Conservation (phyloP, 2,888 invertebrate genomes). For the Athalia rosae region DNA sequence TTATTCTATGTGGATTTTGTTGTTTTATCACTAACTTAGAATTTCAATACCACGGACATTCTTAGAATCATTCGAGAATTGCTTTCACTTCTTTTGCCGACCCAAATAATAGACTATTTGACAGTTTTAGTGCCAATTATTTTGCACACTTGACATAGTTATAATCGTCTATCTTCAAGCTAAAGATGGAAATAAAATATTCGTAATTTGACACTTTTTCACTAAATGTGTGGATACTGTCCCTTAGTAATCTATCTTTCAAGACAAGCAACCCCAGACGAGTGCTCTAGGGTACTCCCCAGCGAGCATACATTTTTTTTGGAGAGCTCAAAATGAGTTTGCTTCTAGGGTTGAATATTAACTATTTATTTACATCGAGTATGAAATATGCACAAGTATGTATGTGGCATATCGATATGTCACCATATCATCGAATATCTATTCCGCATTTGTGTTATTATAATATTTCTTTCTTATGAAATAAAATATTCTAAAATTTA, state of each 20-base stretch:
- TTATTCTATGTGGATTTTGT: background rate
- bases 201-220: conserved; percentile 14
- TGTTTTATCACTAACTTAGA: conserved; percentile 19
- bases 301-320: too few species aligned
- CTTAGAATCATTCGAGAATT: background rate
- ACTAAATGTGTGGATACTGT: conserved; percentile 17
- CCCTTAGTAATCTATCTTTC: conserved; percentile 2
- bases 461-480: conserved; percentile 33
- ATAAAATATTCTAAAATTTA: conserved; percentile 33
- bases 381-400: conserved; percentile 24
- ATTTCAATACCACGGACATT: background rate
- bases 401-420: conserved; percentile 6
- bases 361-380: conserved; percentile 12
- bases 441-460: conserved; percentile 19
- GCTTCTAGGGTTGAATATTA: background rate
- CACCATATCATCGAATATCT: conserved; percentile 23
- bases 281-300: too few species aligned
- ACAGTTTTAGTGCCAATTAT: background rate
- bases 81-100: background rate
- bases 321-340: too few species aligned
- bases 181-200: background rate
- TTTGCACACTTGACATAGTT: background rate
- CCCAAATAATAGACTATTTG: background rate
- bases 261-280: too few species aligned
- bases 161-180: background rate